These are phyloP conservation scores for Rhyacophila evoluta DNA, from an alignment of 2,888 invertebrate genomes.

Conservation along the genomic window DNA sequence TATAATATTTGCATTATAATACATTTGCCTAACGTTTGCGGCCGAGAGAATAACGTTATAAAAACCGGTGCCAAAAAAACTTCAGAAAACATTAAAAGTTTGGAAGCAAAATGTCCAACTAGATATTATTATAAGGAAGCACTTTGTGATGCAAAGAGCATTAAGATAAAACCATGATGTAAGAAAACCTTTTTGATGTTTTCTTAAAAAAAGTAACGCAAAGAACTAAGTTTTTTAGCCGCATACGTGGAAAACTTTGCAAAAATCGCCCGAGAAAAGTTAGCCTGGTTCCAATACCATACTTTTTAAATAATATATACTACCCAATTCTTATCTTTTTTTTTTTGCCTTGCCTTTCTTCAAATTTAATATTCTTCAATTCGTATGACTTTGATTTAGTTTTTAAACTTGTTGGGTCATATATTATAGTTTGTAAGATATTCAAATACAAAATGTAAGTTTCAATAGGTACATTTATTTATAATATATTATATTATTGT, in stretches of 20 bases:
- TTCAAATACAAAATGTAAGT: too few species aligned
- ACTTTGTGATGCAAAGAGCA: constrained; percentile 9
- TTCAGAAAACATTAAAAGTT: neutral
- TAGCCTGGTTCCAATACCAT: neutral
- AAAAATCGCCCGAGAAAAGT: neutral
- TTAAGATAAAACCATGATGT: constrained; percentile 12
- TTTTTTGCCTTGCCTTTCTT: too few species aligned
- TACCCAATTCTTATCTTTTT: too few species aligned
- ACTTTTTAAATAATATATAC: too few species aligned
- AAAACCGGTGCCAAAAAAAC: neutral
- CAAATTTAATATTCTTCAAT: too few species aligned
- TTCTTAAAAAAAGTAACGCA: constrained; percentile 12
- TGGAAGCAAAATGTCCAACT: neutral
- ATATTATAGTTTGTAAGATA: too few species aligned
- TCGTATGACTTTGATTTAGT: too few species aligned
- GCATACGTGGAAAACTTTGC: neutral
- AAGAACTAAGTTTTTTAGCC: neutral
- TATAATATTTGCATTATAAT: too few species aligned
- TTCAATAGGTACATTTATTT: too few species aligned
- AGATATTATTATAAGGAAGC: neutral
- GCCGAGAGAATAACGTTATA: neutral
- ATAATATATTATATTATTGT: too few species aligned
- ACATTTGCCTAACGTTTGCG: neutral
- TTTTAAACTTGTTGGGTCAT: too few species aligned
- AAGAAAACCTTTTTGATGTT: neutral